A percentile compares a stretch with the other conserved stretches of the same genome.
These are phyloP conservation scores for Sparidentex hasta DNA, from an alignment of 2,797 vertebrate species.

Conservation along the genomic window DNA sequence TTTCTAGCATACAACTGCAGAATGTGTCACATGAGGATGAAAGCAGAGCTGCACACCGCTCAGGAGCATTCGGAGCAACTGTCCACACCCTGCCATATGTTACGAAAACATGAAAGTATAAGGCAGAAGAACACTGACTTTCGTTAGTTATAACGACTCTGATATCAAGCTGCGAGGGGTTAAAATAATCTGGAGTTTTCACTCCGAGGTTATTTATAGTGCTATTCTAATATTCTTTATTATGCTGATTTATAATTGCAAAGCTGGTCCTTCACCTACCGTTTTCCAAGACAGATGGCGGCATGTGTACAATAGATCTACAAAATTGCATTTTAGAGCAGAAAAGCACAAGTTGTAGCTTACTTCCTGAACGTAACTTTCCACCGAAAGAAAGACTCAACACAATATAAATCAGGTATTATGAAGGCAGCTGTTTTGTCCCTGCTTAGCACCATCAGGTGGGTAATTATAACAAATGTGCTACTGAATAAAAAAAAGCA, in stretches of 20 bases:
- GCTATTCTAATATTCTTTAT: background rate
- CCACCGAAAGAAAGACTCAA: slow-evolving; percentile 7
- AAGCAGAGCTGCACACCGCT: slow-evolving; percentile 51
- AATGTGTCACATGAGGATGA: slow-evolving; percentile 62
- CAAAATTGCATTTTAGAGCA: slow-evolving; percentile 15
- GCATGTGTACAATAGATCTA: background rate
- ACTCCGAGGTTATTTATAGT: background rate
- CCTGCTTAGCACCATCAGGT: slow-evolving; percentile 29
- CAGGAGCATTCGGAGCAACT: slow-evolving; percentile 59
- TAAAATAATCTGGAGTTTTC: slow-evolving; percentile 11
- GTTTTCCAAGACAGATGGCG: slow-evolving; percentile 13
- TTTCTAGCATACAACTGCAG: slow-evolving; percentile 45
- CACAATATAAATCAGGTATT: slow-evolving; percentile 7
- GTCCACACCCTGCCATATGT: slow-evolving; percentile 56
- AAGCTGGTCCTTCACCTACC: background rate
- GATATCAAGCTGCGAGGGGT: slow-evolving; percentile 12
- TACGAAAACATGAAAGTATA: slow-evolving; percentile 52
- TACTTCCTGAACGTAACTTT: slow-evolving; percentile 4
- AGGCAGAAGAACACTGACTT: slow-evolving; percentile 29
- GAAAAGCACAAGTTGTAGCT: background rate
- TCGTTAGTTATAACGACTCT: slow-evolving; percentile 16
- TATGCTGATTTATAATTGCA: background rate
- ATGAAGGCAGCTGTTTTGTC: slow-evolving; percentile 31
- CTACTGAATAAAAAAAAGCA: background rate
- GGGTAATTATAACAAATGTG: slow-evolving; percentile 35